Base-by-base conservation (phyloP, 2,888 invertebrate genomes). In the Temnothorax unifasciatus region DNA sequence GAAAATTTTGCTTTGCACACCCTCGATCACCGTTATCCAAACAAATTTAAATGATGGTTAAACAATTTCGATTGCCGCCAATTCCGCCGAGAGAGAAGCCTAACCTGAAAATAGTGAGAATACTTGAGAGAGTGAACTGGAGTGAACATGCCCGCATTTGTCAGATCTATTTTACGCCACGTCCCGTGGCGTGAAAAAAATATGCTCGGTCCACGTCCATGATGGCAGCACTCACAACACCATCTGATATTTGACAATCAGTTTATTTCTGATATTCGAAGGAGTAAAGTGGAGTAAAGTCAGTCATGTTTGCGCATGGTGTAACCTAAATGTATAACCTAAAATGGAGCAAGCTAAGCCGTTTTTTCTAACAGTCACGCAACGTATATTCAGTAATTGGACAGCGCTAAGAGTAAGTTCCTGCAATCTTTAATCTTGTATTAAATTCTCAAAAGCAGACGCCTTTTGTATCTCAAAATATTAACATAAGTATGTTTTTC, bases 331-430 rank as follows among this genome's bases (percentile, higher is more conserved):
- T 44, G 8, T 47, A 15, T 54, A 61, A 61, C 61, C n/a, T 61
- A 34, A 38, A 34, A 93, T 93, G 94, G 90, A 90, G 29, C 86
- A 88, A 13, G 86, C 85, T 4, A 90, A 91, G 66, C 89, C 90
- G 47, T 92, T 92, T 50, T 90, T 92, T 69, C 81, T 90, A 52
- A 84, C 89, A 13, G 83, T 91, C n/a, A 88, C 89, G n/a, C 92
- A 92, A 87, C 91, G 94, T 81, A 91, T 94, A 85, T 94, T 94
- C 47, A 94, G 94, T 81, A 94, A 94, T 74, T 94, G 94, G 94
- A 93, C 93, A 15, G 94, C 93, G 13, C 85, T 94, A 11, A 92
- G 76, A 86, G 94, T 94, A 59, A 63, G 71, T 29, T n/a, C 4
- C 15, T n/a, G 1, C 13, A 61, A 44, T 57, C 4, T 44, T 13